Base-by-base conservation (phyloP, 2,888 invertebrate genomes). In the Ypsolopha scabrella region DNA sequence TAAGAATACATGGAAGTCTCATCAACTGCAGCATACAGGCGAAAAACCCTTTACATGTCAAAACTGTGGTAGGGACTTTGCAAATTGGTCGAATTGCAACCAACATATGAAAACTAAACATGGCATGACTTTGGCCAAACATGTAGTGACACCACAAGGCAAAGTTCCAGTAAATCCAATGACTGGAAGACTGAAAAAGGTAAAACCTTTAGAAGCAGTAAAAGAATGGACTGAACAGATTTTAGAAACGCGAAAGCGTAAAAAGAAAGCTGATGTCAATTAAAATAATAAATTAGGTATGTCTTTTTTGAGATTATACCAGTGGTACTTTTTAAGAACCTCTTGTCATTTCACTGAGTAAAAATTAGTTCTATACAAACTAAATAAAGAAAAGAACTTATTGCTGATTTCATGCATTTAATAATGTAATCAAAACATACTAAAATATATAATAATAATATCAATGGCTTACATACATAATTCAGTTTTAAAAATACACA, bases 21-120 rank as follows among this genome's bases (percentile, higher is more conserved):
- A 91, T 67, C 71, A 89, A 50, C 77, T 90, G 51, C 89, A 88
- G 59, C 91, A 91, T 60, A 87, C 87, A 7, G 86, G 77, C 0
- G 89, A 88, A 60, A 74, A 89, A 37, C 91, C 91, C 0, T 91
- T 90, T 64, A 88, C 89, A 6, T 91, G 91, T 58, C 59, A 83
- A 38, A 88, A 90, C 58, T 91, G 91, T 64, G 87, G 89, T 63
- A 39, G 50, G 6, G 48, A 90, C 60, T 91, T 91, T 60, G 90
- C 90, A 6, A 91, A 91, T 68, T 90, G 90, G 90, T 90, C 90
- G 10, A 91, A 91, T 70, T 90, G 90, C 62, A 91, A 91, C 64
- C 91, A 91, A 60, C 91, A 91, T 60, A 90, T 91, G 89, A 90
- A 90, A 70, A 47, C n/a, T 7, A 10, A 11, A 37, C 90, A 90